Percentiles rank a stretch among this genome's conserved stretches.
phyloP scores from a whole-genome alignment of 2,888 invertebrate species.

The Helicoverpa assulta region DNA sequence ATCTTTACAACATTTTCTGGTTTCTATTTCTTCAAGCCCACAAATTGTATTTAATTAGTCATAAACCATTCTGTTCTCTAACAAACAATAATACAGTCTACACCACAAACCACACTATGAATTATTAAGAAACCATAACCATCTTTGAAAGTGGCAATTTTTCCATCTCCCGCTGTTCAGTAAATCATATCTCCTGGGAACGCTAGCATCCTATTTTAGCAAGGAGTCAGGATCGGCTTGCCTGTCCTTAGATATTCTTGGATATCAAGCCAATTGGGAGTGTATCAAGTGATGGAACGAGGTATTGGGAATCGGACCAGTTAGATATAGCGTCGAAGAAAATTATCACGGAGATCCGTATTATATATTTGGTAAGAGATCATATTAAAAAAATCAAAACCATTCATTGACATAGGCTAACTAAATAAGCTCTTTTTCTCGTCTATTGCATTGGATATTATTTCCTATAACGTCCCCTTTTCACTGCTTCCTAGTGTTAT shows the following conservation, averaged over 20 bases:
- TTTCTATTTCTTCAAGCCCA: too few species aligned
- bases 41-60: too few species aligned
- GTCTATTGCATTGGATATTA: too few species aligned
- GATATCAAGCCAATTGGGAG: conserved; percentile 1
- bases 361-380: too few species aligned
- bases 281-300: neutral
- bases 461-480: too few species aligned
- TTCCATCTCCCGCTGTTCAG: conserved; percentile 38
- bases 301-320: neutral
- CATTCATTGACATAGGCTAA: too few species aligned
- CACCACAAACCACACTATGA: conserved; percentile 13
- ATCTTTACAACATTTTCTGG: too few species aligned
- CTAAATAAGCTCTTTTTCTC: too few species aligned
- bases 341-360: too few species aligned
- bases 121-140: conserved; percentile 34
- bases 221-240: conserved; percentile 37
- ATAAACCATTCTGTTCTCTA: neutral
- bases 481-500: too few species aligned
- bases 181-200: conserved; percentile 57
- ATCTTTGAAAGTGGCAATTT: conserved; percentile 31
- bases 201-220: conserved; percentile 40
- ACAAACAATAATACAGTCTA: conserved; percentile 19
- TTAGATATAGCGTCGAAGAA: neutral
- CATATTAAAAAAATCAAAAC: too few species aligned
- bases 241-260: conserved; percentile 19